A percentile compares a stretch with the other conserved stretches of the same genome.
Conservation (phyloP, 2,797 vertebrate species). For the Parauchenoglanis punctatus region DNA sequence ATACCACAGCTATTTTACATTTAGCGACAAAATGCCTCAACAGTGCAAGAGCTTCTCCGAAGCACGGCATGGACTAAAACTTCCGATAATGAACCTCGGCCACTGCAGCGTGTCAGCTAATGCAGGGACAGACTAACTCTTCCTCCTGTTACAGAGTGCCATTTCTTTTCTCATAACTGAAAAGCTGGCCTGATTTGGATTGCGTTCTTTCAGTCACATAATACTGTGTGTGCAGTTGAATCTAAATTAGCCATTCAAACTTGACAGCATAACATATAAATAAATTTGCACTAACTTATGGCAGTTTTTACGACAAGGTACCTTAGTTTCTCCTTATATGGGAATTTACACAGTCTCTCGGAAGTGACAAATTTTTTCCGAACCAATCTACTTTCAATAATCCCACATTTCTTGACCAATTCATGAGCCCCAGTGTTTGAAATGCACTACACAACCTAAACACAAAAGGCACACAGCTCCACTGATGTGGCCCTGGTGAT, state of each 20-base stretch:
- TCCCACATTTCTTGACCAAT: neutral
- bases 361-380: too few relatives aligned
- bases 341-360: neutral
- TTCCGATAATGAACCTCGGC: neutral
- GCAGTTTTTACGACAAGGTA: too few relatives aligned
- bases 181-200: neutral
- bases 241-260: neutral
- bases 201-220: neutral
- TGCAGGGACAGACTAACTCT: neutral
- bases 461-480: constrained; percentile 13
- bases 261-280: neutral
- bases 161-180: neutral
- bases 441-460: neutral
- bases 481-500: neutral
- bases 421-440: neutral
- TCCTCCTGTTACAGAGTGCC: neutral
- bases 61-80: neutral
- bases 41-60: neutral
- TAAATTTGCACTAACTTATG: neutral
- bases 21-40: neutral
- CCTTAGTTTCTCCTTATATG: neutral
- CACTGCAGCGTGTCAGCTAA: neutral
- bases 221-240: neutral
- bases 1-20: neutral
- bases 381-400: neutral